phyloP scores from a whole-genome alignment of 2,888 invertebrate species.

The Ischnus inquisitorius region DNA sequence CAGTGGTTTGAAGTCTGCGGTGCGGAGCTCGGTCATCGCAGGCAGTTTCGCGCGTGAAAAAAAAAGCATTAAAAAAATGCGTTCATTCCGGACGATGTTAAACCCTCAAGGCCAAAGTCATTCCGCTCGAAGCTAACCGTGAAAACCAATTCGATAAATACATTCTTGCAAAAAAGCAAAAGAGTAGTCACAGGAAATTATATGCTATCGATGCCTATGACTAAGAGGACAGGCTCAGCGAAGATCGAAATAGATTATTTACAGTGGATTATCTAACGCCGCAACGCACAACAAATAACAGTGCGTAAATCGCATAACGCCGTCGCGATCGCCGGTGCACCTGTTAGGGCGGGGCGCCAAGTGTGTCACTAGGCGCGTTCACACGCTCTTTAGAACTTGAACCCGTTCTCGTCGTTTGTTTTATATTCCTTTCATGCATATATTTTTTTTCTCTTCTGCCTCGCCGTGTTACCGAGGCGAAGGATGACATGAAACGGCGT shows the following conservation, averaged over 20 bases:
- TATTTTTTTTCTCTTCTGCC: conserved; percentile 13
- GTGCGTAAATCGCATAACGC: conserved; percentile 30
- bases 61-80: neutral
- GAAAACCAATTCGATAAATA: conserved; percentile 34
- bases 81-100: conserved; percentile 15
- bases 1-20: neutral
- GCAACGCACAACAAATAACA: no score
- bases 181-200: conserved; percentile 54
- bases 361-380: conserved; percentile 67
- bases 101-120: conserved; percentile 18
- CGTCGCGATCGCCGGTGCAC: conserved; percentile 12
- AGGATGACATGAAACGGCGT: conserved; percentile 29
- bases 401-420: conserved; percentile 33
- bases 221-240: conserved; percentile 24
- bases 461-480: conserved; percentile 20
- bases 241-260: conserved; percentile 40
- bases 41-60: conserved; percentile 12
- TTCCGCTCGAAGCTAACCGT: conserved; percentile 21
- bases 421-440: conserved; percentile 21
- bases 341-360: conserved; percentile 43
- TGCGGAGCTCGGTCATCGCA: neutral
- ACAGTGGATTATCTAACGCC: conserved; percentile 45
- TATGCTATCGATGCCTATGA: conserved; percentile 41
- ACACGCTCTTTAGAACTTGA: conserved; percentile 61
- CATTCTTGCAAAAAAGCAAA: conserved; percentile 13